Evolutionary conservation across 2,113 vertebrate species (phyloP).

Genomic region (Conger conger): DNA sequence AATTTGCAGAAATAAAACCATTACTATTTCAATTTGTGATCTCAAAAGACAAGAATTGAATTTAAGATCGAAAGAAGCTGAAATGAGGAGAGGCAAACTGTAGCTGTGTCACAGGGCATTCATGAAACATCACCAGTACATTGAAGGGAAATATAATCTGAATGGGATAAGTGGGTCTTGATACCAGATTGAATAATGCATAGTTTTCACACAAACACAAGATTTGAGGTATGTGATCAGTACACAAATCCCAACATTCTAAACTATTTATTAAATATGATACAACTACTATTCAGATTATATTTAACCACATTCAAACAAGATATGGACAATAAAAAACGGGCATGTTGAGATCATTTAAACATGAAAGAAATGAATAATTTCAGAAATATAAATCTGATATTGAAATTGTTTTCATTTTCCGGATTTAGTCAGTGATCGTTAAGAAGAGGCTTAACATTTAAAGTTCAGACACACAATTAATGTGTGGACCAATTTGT

Average conservation of each 20-base stretch:
- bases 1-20: too few relatives aligned
- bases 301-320: neutral
- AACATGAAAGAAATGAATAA: neutral
- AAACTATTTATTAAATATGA: neutral
- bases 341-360: slow-evolving; percentile 4
- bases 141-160: slow-evolving; percentile 33
- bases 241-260: neutral
- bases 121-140: slow-evolving; percentile 33
- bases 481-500: neutral
- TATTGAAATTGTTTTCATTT: neutral
- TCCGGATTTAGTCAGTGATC: neutral
- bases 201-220: neutral
- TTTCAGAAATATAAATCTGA: neutral
- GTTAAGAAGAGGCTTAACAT: neutral
- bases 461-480: neutral
- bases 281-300: neutral
- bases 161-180: neutral
- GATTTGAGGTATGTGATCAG: neutral
- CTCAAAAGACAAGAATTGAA: neutral
- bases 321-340: neutral
- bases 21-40: too few relatives aligned
- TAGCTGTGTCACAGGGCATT: slow-evolving; percentile 57
- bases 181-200: neutral
- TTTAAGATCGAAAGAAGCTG: neutral
- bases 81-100: neutral